phyloP scores from a whole-genome alignment of 92 coral and sea anemone genomes.

The Epizoanthus rinbou region DNA sequence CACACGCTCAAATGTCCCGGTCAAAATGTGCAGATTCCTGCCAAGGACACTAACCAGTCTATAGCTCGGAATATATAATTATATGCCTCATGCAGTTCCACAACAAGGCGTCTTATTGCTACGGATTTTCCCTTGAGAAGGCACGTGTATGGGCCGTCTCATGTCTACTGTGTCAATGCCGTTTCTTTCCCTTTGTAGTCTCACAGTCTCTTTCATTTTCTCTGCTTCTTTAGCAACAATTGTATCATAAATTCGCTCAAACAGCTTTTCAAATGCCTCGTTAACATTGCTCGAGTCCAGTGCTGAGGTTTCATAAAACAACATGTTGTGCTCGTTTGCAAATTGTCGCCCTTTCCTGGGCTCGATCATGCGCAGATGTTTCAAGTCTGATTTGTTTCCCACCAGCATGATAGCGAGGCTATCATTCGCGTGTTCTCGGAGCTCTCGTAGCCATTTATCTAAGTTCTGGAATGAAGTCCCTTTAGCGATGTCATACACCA shows the following conservation, averaged over 20 bases:
- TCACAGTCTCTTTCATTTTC: slow-evolving; percentile 36
- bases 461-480: slow-evolving; percentile 89
- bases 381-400: slow-evolving; percentile 94
- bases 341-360: slow-evolving; percentile 75
- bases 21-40: too few species aligned
- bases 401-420: slow-evolving; percentile 82
- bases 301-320: slow-evolving; percentile 96
- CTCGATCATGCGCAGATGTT: slow-evolving; percentile 91
- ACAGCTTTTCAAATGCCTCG: slow-evolving; percentile 90
- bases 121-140: slow-evolving; percentile 12
- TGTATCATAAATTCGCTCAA: slow-evolving; percentile 78
- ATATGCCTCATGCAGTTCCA: neutral
- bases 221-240: slow-evolving; percentile 72
- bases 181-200: slow-evolving; percentile 9
- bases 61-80: too few species aligned
- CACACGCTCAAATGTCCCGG: too few species aligned
- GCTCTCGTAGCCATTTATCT: slow-evolving; percentile 89
- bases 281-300: slow-evolving; percentile 85
- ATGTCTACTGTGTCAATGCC: slow-evolving; percentile 12
- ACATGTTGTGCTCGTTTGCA: slow-evolving; percentile 83
- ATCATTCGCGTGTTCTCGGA: slow-evolving; percentile 81
- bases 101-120: slow-evolving; percentile 30
- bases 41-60: neutral
- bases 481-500: slow-evolving; percentile 97
- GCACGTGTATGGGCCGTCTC: neutral